Evolutionary conservation across 2,888 invertebrate species (phyloP).

Genomic region (Agonopterix subpropinquella): DNA sequence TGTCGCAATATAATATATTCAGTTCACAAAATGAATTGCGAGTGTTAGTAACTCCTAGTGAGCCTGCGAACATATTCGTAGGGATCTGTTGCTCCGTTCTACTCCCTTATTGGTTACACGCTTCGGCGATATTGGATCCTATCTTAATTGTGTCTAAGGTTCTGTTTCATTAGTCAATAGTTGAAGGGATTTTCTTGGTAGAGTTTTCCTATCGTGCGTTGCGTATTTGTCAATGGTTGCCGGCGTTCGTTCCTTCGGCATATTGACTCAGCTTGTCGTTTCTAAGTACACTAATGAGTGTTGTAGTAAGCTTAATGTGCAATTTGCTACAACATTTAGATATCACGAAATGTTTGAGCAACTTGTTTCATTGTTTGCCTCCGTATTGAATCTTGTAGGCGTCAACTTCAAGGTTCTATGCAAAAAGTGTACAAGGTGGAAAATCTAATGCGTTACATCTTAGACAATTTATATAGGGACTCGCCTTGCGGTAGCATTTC

Average conservation of each 20-base stretch:
- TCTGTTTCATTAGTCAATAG: constrained; percentile 42
- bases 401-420: no score
- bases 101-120: constrained; percentile 47
- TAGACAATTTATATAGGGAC: no score
- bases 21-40: constrained; percentile 75
- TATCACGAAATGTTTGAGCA: no score
- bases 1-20: constrained; percentile 63
- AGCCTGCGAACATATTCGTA: constrained; percentile 72
- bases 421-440: no score
- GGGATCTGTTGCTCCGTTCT: constrained; percentile 70
- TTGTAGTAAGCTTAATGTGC: constrained; percentile 6
- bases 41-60: constrained; percentile 74
- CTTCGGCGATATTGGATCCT: constrained; percentile 47
- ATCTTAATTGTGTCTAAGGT: constrained; percentile 49
- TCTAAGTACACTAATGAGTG: constrained; percentile 37
- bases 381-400: no score
- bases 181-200: constrained; percentile 36
- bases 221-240: constrained; percentile 51
- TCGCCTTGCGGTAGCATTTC: no score
- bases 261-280: constrained; percentile 46
- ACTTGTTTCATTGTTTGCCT: no score
- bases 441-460: no score
- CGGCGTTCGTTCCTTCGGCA: constrained; percentile 36
- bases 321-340: constrained; percentile 7
- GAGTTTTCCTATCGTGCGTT: constrained; percentile 41